Base-by-base conservation (phyloP, 2,888 invertebrate species). In the Sussaba pulchella region DNA sequence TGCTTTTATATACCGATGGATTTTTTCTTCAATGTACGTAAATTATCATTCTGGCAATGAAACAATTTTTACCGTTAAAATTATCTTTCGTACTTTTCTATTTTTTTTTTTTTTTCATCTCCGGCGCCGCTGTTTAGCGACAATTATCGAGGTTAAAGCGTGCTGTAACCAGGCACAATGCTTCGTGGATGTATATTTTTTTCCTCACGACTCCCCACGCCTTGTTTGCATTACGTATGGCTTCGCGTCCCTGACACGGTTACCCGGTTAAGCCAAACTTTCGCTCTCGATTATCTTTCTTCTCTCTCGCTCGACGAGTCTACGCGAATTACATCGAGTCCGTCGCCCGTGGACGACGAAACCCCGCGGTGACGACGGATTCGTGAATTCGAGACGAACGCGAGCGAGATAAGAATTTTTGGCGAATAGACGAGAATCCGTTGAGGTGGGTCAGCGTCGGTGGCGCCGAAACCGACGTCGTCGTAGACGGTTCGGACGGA, bases 251-350 rank as follows among this genome's bases (percentile, higher is more conserved):
- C 88, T 91, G 91, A 91, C 91, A 90, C 87, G 86, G 75, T 91
- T 90, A 90, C 89, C 89, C 78, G 87, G 84, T 89, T n/a, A 88
- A 87, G 86, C 87, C 87, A 83, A 87, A 91, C 91, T 91, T 91
- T 91, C 91, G 86, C 87, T 90, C 89, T 91, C 90, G 87, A 88
- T 90, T 89, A 36, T 41, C 12, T 39, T 0, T 39, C 10, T 39
- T 59, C 10, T 59, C 36, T 36, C 17, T 5, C 17, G 12, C 41
- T 59, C 43, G n/a, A 43, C 43, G 2, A n/a, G 10, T 61, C 61
- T 61, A 43, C 5, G 43, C n/a, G n/a, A n/a, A n/a, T n/a, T n/a
- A n/a, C 26, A 24, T 39, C 61, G 21, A n/a, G 41, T 61, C 26
- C 36, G 61, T 21, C 57, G 17, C 17, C 2, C 6, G 31, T 3